Conservation (phyloP, 1,140 invertebrate species). For the Zophobas atratus region DNA sequence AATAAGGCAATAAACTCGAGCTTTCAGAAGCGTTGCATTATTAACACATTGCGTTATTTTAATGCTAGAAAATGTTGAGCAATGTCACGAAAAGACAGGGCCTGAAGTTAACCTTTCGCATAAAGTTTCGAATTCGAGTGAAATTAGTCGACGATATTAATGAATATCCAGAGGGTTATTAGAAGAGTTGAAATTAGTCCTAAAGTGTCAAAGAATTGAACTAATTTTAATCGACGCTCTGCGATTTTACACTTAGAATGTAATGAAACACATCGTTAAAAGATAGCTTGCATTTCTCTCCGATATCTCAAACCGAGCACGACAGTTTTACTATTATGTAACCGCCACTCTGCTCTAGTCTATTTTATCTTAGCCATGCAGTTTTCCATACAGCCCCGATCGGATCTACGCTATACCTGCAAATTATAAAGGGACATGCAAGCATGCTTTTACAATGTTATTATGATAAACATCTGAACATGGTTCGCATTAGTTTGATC, state of each 20-base stretch:
- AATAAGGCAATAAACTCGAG: conserved; percentile 31
- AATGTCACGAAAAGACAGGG: conserved; percentile 22
- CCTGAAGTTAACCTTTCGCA: conserved; percentile 24
- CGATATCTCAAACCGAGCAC: conserved; percentile 1
- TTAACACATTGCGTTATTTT: conserved; percentile 33
- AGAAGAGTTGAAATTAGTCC: conserved; percentile 40
- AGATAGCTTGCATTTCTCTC: conserved; percentile 15
- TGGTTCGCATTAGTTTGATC: conserved; percentile 41
- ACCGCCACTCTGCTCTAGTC: conserved; percentile 25
- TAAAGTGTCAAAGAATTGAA: conserved; percentile 43
- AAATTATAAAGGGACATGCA: conserved; percentile 43
- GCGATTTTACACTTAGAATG: conserved; percentile 29
- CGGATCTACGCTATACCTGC: conserved; percentile 34
- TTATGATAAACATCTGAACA: conserved; percentile 43
- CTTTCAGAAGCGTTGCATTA: conserved; percentile 31
- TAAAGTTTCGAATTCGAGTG: conserved; percentile 12
- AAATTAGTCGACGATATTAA: conserved; percentile 35
- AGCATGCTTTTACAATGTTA: conserved; percentile 42
- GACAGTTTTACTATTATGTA: conserved; percentile 35
- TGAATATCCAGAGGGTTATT: conserved; percentile 42
- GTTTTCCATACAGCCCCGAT: conserved; percentile 35
- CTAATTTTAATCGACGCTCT: conserved; percentile 38
- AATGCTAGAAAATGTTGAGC: conserved; percentile 32
- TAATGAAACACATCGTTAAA: conserved; percentile 24
- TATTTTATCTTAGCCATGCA: conserved; percentile 38